Base-by-base conservation (phyloP, 1,140 invertebrate genomes). In the Drosophila carrolli region DNA sequence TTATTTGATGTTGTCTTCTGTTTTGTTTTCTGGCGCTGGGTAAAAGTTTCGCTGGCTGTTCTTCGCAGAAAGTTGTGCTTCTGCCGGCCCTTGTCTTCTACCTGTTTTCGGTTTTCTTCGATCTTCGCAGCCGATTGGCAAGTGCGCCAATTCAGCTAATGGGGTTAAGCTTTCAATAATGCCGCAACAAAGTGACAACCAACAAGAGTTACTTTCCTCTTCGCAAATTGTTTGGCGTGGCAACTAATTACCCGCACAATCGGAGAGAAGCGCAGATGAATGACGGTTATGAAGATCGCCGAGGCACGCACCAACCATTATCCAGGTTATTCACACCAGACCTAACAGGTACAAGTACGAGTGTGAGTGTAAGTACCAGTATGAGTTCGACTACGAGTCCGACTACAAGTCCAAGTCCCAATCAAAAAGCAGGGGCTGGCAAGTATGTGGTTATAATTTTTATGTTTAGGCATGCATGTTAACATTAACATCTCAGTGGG, bases 121-220 rank as follows among this genome's bases (percentile, higher is more conserved):
- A 86, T 84, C 82, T 53, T 38, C 56, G 47, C 37, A 14, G 62
- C 79, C 62, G 83, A 86, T 88, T 88, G 83, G 84, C 83, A 88
- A 88, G 83, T 89, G 83, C 83, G 83, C 84, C 83, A 88, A 88
- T 88, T 88, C 78, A 83, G 79, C 83, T 88, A 88, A 88, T 88
- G 83, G 83, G 84, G 83, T 88, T 88, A 88, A 88, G 83, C 75
- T 84, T 83, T 88, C 80, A 89, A 88, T 89, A 88, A 83, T 72
- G 83, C 58, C 63, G 70, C 60, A 35, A 65, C 59, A 85, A 75
- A 78, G 78, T 88, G 79, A 76, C 79, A 88, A 73, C 75, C 78
- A 66, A 57, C 60, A 63, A 56, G 63, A 66, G 62, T 83, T 79
- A 89, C 84, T 88, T 89, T 88, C 84, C 84, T 79, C 55, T 38